Evolutionary conservation across 2,888 invertebrate species (phyloP), one percentile per base, ranked within the genome.

Genomic region (Ditylenchus weischeri): DNA sequence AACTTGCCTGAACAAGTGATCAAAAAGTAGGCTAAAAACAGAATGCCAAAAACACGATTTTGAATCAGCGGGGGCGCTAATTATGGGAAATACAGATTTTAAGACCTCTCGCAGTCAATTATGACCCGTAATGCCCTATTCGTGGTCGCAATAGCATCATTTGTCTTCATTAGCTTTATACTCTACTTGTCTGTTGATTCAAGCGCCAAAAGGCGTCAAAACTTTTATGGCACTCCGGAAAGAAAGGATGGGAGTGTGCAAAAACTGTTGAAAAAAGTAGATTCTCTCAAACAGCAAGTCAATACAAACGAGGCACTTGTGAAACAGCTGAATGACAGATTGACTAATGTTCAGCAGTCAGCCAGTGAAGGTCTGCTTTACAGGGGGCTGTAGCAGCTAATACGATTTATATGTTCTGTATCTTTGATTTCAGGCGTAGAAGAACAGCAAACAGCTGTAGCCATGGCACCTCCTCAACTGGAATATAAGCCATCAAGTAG

Each of bases 151-250:
- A 48, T 72, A 23, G 43, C 58, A 13, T 58, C 61, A 6, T 72
- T 72, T 51, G 58, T 72, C 10, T 60, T 71, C 43, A 36, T 75
- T 38, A 71, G 70, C 64, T 57, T 72, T 49, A n/a, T 71, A 47
- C 57, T 72, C n/a, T 72, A 72, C 51, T 35, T 50, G 47, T 64
- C 58, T 48, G 72, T 72, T 15, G 72, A 72, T 57, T 69, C 74
- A 7, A 72, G 62, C 35, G 74, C 63, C 15, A 47, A 36, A 18
- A 19, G 57, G 5, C 57, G 74, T 23, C 51, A 65, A 19, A 48
- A 21, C n/a, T 29, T 59, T 18, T 74, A 74, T 58, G 62, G 65
- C 35, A 54, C 10, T 0, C 62, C 18, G 1, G 48, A 63, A 65
- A 15, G 43, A 43, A 38, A 43, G 15, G 35, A 35, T 63, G 23